Evolutionary conservation across 1,140 invertebrate genomes (phyloP).

Genomic region (Lepeophtheirus salmonis): DNA sequence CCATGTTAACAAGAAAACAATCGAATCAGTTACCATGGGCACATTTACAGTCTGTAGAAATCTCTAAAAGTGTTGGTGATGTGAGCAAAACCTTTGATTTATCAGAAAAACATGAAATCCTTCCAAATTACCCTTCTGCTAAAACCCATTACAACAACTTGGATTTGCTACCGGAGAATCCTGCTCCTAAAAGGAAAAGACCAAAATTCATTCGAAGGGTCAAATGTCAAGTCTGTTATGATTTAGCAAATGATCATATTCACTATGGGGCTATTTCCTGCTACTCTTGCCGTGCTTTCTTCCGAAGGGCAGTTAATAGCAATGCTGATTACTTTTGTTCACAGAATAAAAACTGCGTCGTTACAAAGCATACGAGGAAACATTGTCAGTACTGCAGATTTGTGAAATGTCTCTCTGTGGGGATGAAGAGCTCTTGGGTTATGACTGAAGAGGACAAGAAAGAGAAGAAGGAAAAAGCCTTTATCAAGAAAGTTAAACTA

Average conservation of each 20-base stretch:
- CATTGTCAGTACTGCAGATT: conserved; percentile 29
- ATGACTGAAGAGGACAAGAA: conserved; percentile 29
- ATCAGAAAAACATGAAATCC: too few relatives aligned
- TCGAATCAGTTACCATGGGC: too few relatives aligned
- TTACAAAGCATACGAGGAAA: conserved; percentile 26
- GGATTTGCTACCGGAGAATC: background rate
- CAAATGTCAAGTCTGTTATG: conserved; percentile 29
- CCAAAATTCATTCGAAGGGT: conserved; percentile 15
- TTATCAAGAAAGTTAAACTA: background rate
- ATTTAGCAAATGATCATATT: conserved; percentile 27
- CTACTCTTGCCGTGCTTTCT: conserved; percentile 30
- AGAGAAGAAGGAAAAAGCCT: conserved; percentile 20
- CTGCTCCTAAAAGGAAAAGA: conserved; percentile 7
- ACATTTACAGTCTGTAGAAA: too few relatives aligned
- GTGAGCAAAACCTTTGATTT: too few relatives aligned
- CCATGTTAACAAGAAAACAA: too few relatives aligned
- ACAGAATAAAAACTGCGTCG: conserved; percentile 26
- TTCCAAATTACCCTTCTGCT: too few relatives aligned
- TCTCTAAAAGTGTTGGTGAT: too few relatives aligned
- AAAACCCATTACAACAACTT: too few relatives aligned
- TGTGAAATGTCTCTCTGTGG: conserved; percentile 27
- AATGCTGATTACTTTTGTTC: conserved; percentile 27
- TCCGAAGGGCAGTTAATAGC: conserved; percentile 26
- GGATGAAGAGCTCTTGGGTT: conserved; percentile 31
- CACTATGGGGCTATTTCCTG: conserved; percentile 30